A percentile compares a stretch with the other conserved stretches of the same genome.
Conservation (phyloP, 2,797 vertebrate species). For the Coranthus polyacanthus region DNA sequence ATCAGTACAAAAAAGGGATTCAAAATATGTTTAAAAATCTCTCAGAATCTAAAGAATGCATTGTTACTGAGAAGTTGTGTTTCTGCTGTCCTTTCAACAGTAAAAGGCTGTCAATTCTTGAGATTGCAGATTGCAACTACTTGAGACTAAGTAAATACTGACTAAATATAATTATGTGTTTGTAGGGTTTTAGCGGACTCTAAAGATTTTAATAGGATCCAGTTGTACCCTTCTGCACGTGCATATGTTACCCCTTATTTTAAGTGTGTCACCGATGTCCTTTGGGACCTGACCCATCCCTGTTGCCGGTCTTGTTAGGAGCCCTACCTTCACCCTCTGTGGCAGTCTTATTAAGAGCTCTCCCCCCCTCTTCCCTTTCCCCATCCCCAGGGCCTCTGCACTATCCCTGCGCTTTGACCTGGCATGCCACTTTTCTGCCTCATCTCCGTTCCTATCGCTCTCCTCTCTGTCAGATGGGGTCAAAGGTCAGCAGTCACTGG, state of each 20-base stretch:
- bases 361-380: not conserved
- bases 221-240: not conserved
- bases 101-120: no score
- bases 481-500: constrained; percentile 55
- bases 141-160: no score
- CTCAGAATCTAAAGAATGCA: no score
- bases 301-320: constrained; percentile 48
- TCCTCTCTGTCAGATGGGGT: constrained; percentile 36
- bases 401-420: constrained; percentile 44
- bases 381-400: constrained; percentile 23
- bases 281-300: constrained; percentile 39
- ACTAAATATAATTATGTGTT: no score
- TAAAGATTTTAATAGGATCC: not conserved
- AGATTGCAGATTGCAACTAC: no score
- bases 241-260: not conserved
- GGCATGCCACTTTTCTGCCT: constrained; percentile 57
- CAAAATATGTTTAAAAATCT: no score
- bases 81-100: no score
- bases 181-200: no score
- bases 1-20: no score
- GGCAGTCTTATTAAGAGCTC: constrained; percentile 28
- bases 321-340: constrained; percentile 18
- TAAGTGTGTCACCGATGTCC: constrained; percentile 2
- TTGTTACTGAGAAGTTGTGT: no score
- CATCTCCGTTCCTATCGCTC: constrained; percentile 57